Evolutionary conservation across 1,140 invertebrate genomes (phyloP), one percentile per base, ranked within the genome.

Genomic region (Solenopsis fugax): DNA sequence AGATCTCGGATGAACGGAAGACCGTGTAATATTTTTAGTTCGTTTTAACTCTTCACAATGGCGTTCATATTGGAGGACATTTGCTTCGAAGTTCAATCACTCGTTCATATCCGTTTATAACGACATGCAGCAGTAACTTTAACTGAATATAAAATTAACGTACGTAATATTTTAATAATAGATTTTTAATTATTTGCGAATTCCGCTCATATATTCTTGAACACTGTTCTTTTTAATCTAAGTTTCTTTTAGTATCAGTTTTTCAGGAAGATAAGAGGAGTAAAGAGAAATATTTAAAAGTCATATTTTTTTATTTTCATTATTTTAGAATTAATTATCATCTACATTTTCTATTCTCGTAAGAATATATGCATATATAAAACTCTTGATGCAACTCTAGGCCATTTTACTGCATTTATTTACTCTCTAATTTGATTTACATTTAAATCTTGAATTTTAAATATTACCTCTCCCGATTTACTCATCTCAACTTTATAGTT

Each of bases 51-150:
- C 60, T 84, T 37, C 13, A 72, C 24, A 3, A 41, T 13, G n/a
- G 6, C 12, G 64, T 71, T 52, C 16, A n/a, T 45, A 48, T 81
- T n/a, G 54, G 16, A 45, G 13, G 10, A 21, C 48, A 12, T 34
- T 24, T 18, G 62, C 16, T 56, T 69, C n/a, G 54, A 54, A 69
- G n/a, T 54, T 69, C 58, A 67, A 80, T 80, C 77, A 37, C 29
- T 69, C 34, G 29, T 69, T 24, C 13, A 45, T n/a, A 7, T 37
- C 12, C 54, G 41, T 52, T 58, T 76, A 54, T 41, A 52, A 29
- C 12, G 21, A 48, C 21, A 24, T 24, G n/a, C 37, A 45, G 41
- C 41, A 5, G 41, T 9, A 18, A 29, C 37, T 41, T 29, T 18
- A 52, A 65, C 5, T 52, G 6, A 21, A 12, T 62, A 7, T 62